phyloP scores from a whole-genome alignment of 1,140 invertebrate genomes.

The Leptinotarsa undecemlineata region DNA sequence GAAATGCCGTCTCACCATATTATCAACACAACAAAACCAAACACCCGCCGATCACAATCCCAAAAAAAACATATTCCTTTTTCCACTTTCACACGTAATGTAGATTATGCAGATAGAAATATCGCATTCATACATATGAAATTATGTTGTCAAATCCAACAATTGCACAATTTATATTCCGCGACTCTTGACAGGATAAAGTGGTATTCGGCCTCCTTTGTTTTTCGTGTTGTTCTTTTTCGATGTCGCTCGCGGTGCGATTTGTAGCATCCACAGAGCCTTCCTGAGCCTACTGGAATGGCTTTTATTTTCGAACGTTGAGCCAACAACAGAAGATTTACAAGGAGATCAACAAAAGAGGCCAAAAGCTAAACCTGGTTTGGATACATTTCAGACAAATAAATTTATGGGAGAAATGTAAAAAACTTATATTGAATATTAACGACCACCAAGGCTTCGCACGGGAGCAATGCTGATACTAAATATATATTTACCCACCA shows the following conservation, averaged over 20 bases:
- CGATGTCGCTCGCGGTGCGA: background rate
- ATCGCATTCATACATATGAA: conserved; percentile 4
- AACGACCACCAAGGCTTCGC: too few species aligned
- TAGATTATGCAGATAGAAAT: conserved; percentile 1
- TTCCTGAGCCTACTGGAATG: background rate
- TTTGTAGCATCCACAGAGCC: background rate
- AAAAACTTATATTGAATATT: too few species aligned
- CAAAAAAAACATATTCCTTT: too few species aligned
- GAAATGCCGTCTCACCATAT: too few species aligned
- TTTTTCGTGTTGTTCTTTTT: background rate
- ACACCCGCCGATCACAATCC: too few species aligned
- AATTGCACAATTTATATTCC: conserved; percentile 5
- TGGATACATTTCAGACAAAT: too few species aligned
- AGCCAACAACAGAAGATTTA: background rate
- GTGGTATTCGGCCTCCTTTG: background rate
- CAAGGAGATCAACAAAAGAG: background rate
- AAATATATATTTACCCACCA: too few species aligned
- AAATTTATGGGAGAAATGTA: too few species aligned
- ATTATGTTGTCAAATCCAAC: conserved; percentile 2
- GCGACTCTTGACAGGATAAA: background rate
- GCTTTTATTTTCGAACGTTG: conserved; percentile 1
- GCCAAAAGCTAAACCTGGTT: too few species aligned
- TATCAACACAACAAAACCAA: too few species aligned
- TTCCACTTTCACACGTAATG: background rate
- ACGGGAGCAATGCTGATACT: too few species aligned